Percentiles rank a stretch among this genome's conserved stretches.
phyloP scores from a whole-genome alignment of 2,797 vertebrate genomes.

The Sebastes taczanowskii region DNA sequence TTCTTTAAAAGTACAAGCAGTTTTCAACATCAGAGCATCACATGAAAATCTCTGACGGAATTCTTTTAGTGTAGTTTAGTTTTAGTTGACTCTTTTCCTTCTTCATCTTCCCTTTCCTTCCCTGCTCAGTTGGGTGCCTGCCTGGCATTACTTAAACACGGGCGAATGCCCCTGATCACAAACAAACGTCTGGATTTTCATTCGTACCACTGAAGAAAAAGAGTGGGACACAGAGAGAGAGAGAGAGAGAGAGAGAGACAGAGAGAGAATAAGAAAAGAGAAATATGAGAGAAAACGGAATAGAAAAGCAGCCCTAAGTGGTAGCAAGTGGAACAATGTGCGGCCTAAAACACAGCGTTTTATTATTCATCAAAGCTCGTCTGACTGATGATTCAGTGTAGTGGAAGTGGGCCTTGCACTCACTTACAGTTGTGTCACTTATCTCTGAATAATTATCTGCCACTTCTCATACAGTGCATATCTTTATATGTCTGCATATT shows the following conservation, averaged over 20 bases:
- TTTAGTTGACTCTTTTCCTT: background rate
- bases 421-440: background rate
- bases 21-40: background rate
- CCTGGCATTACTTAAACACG: slow-evolving; percentile 15
- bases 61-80: background rate
- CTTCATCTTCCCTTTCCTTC: background rate
- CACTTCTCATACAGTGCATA: background rate
- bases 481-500: background rate
- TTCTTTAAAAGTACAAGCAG: background rate
- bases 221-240: background rate
- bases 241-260: background rate
- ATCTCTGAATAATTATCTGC: background rate
- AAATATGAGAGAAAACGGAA: background rate
- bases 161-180: background rate
- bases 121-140: slow-evolving; percentile 6
- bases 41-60: background rate
- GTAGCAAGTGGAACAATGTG: background rate
- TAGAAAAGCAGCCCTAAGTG: background rate
- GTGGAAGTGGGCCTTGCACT: background rate
- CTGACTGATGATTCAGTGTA: background rate
- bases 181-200: background rate
- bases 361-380: slow-evolving; percentile 13
- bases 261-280: background rate
- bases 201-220: background rate
- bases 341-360: background rate